A percentile compares a stretch with the other conserved stretches of the same genome.
Conservation (phyloP, 2,797 vertebrate genomes). For the Bovichtus variegatus region DNA sequence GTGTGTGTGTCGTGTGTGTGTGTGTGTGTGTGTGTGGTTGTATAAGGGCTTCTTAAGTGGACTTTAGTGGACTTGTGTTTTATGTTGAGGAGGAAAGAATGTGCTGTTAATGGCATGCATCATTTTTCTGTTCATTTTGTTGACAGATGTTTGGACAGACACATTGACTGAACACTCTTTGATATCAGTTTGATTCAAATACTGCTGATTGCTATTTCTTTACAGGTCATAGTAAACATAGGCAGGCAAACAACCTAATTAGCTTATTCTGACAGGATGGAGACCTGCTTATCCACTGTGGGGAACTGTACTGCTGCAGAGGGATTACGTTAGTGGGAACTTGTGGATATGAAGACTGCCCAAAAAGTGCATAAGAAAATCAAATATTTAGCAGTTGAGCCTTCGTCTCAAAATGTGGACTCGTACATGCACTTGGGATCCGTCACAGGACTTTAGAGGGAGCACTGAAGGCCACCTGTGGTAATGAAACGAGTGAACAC, state of each 20-base stretch:
- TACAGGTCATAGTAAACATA: constrained; percentile 22
- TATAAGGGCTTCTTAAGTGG: constrained; percentile 18
- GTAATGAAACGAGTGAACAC: constrained; percentile 39
- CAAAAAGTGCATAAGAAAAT: neutral
- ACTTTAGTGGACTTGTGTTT: neutral
- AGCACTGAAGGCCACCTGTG: constrained; percentile 45
- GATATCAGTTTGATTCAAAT: constrained; percentile 34
- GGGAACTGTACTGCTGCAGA: neutral
- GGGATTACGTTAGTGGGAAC: constrained; percentile 1
- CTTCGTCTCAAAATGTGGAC: constrained; percentile 4
- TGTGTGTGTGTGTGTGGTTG: constrained; percentile 38
- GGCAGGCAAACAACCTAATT: constrained; percentile 30
- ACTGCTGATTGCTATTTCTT: constrained; percentile 28
- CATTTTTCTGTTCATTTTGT: neutral
- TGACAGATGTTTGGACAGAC: constrained; percentile 17
- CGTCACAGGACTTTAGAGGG: constrained; percentile 2
- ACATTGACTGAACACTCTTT: constrained; percentile 8
- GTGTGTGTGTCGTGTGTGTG: constrained; percentile 34
- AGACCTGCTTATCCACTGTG: constrained; percentile 7
- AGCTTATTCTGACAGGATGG: constrained; percentile 22
- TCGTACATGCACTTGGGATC: neutral
- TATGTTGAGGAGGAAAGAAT: neutral
- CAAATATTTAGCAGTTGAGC: neutral
- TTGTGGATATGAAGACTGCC: neutral
- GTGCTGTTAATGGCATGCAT: neutral